These are phyloP conservation scores for Puma concolor DNA, from an alignment of 2,113 vertebrate species.

Conservation along the genomic window DNA sequence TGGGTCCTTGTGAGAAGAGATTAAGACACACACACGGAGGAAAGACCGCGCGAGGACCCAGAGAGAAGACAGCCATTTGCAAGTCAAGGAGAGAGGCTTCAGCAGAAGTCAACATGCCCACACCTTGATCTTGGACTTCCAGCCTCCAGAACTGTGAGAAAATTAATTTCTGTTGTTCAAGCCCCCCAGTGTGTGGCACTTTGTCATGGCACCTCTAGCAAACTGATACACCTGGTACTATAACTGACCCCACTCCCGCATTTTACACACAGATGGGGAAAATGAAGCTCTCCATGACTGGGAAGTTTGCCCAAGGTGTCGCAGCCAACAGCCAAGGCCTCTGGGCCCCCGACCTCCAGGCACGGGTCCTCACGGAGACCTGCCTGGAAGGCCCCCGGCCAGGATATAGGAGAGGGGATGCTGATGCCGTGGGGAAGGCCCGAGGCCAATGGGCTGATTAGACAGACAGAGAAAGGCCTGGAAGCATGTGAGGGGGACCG, in stretches of 20 bases:
- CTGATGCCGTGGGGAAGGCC: neutral
- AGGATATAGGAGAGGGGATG: neutral
- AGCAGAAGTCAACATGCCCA: neutral
- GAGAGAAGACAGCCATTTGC: neutral
- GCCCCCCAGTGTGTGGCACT: neutral
- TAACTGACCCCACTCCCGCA: too few relatives aligned
- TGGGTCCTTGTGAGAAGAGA: neutral
- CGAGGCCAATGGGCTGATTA: neutral
- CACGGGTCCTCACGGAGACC: neutral
- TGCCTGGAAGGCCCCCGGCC: neutral
- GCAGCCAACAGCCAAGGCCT: neutral
- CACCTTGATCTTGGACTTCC: neutral
- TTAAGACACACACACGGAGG: neutral
- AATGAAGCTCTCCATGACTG: neutral
- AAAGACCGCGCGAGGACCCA: neutral
- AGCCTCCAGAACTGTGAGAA: neutral
- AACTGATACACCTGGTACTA: fast-evolving
- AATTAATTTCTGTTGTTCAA: neutral
- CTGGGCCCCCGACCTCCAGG: neutral
- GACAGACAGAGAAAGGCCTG: neutral
- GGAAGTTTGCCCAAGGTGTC: neutral
- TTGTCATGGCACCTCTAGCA: fast-evolving
- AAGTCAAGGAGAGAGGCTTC: neutral
- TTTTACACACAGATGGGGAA: neutral
- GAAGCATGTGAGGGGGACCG: too few relatives aligned